Conservation (phyloP, 2,888 invertebrate species). For the Blera fallax region DNA sequence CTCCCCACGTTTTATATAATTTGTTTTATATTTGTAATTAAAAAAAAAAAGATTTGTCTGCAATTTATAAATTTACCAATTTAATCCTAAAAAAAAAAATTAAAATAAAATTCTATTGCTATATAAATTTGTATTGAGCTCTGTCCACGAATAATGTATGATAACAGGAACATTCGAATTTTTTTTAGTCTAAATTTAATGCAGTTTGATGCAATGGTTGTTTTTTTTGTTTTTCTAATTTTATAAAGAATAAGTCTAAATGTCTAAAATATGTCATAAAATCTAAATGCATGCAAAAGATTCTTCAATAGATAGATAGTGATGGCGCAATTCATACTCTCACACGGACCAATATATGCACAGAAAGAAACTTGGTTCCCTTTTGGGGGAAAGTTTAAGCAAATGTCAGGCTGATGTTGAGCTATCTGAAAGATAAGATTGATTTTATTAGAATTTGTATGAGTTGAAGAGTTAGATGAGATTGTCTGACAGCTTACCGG, state of each 20-base stretch:
- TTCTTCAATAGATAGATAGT: constrained; percentile 11
- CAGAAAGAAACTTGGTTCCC: background rate
- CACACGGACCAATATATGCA: background rate
- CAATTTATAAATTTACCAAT: constrained; percentile 1
- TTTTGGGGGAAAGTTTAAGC: background rate
- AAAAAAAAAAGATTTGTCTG: background rate
- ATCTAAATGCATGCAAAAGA: constrained; percentile 37
- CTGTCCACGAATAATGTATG: constrained; percentile 19
- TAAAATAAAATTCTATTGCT: constrained; percentile 20
- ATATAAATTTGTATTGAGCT: constrained; percentile 21
- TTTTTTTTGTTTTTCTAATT: background rate
- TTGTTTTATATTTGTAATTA: background rate
- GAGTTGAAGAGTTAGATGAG: background rate
- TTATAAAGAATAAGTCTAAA: background rate
- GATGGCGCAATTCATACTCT: background rate
- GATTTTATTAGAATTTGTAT: background rate
- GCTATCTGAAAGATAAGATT: constrained; percentile 33
- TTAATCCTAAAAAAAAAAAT: background rate
- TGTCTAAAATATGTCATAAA: constrained; percentile 10
- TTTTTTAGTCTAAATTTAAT: background rate
- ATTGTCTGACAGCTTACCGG: constrained; percentile 23
- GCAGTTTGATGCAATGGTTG: background rate
- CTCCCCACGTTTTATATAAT: background rate
- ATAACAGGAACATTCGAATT: constrained; percentile 43
- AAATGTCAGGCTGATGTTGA: constrained; percentile 64